Base-by-base conservation (phyloP, 2,113 vertebrate species). In the Merops nubicus region DNA sequence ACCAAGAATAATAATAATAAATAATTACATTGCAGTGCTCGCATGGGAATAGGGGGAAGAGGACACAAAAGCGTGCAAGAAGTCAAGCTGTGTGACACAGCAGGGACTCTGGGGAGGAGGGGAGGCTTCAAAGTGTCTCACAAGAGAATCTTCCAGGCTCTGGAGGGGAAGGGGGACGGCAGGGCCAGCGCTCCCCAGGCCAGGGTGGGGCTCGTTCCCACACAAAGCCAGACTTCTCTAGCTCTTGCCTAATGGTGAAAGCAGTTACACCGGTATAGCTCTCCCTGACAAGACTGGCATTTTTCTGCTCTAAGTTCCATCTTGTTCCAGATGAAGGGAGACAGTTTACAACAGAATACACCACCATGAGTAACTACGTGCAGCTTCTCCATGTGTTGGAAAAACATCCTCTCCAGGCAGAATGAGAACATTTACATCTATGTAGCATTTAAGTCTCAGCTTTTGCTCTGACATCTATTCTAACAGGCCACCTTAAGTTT, bases 191-290 rank as follows among this genome's bases (percentile, higher is more conserved):
- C 78, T 64, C 77, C 88, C 19, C 65, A 15, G 88, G 92, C 40
- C 85, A 84, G 90, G 92, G 94, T 34, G 87, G 80, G 88, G 12
- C 85, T 33, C 43, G 1, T 33, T 79, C 79, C 86, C 86, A 95
- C 79, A 50, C 93, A 53, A 82, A 79, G 79, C 42, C 16, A 75
- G 82, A 10, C 67, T 85, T 34, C 12, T 13, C 75, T 15, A 86
- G 57, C 78, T 84, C 65, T 72, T 82, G 82, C 93, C 56, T 76
- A 63, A 79, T 60, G 25, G 57, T 8, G 13, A 83, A 93, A 95
- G 96, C 72, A 51, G 91, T 90, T 20, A 59, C 86, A 93, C 94
- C 53, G 36, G 93, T 90, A 91, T 18, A 40, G 89, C 62, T 56
- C 83, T 56, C 29, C 12, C 21, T 68, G 51, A 70, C 28, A 13